Percentiles rank a stretch among this genome's conserved stretches.
Evolutionary conservation across 2,113 vertebrate genomes (phyloP).

Genomic region (Melanostigma gelatinosum): DNA sequence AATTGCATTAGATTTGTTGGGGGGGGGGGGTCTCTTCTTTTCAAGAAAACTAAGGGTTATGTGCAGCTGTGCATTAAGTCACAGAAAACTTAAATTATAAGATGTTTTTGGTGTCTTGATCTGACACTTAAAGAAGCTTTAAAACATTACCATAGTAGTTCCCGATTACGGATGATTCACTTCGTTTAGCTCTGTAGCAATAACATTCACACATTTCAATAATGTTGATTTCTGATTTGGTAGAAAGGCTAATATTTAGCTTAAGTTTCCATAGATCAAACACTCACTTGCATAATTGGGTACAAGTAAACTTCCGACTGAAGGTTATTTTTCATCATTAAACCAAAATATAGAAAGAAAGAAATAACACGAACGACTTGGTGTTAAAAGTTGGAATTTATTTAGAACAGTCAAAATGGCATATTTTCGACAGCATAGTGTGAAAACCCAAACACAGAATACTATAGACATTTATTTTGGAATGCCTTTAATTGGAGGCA

Average conservation of each 20-base stretch:
- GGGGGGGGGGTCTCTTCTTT: background rate
- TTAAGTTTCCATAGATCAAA: background rate
- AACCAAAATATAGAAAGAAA: background rate
- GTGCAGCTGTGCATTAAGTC: too few species aligned
- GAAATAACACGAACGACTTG: slow-evolving; percentile 19
- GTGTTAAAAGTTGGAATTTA: slow-evolving; percentile 42
- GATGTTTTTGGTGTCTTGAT: background rate
- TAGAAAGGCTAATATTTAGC: background rate
- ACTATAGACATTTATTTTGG: too few species aligned
- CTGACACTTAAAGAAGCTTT: background rate
- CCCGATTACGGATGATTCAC: background rate
- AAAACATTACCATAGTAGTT: background rate
- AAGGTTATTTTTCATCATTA: background rate
- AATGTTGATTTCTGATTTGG: background rate
- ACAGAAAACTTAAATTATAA: background rate
- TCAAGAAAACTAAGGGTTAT: background rate
- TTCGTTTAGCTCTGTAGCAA: background rate
- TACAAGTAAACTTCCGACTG: background rate
- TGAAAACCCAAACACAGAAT: background rate
- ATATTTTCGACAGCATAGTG: background rate
- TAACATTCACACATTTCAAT: background rate
- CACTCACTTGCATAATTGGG: background rate
- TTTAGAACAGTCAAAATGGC: slow-evolving; percentile 44
- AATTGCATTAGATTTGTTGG: background rate
- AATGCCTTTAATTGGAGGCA: background rate